These are phyloP conservation scores for Venturia canescens DNA, from an alignment of 1,140 invertebrate genomes.

Conservation along the genomic window DNA sequence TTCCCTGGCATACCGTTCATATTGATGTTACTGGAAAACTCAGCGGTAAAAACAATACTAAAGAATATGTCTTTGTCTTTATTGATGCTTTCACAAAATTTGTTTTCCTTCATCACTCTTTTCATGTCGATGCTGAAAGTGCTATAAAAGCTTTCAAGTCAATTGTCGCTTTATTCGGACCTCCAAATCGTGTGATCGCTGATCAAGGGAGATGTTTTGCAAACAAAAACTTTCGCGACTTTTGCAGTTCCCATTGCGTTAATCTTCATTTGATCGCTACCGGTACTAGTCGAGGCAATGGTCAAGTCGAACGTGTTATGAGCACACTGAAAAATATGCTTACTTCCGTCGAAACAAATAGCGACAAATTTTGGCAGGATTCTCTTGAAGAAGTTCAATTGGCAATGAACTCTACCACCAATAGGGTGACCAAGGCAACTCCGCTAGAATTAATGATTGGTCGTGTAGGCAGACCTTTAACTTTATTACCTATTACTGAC, in stretches of 20 bases:
- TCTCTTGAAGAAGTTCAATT: too few relatives aligned
- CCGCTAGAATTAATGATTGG: too few relatives aligned
- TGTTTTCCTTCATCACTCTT: too few relatives aligned
- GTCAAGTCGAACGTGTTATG: slow-evolving; percentile 64
- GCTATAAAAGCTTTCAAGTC: too few relatives aligned
- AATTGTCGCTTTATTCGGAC: too few relatives aligned
- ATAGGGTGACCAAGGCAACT: too few relatives aligned
- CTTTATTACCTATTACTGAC: too few relatives aligned
- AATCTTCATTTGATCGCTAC: slow-evolving; percentile 44
- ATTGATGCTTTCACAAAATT: slow-evolving; percentile 40
- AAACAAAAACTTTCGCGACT: slow-evolving; percentile 60
- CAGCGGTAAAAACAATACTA: slow-evolving; percentile 45
- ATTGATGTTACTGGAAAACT: slow-evolving; percentile 44
- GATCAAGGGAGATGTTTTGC: slow-evolving; percentile 66
- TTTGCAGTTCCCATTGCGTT: slow-evolving; percentile 56
- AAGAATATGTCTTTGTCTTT: slow-evolving; percentile 61
- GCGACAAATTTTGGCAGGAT: too few relatives aligned
- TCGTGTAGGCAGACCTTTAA: too few relatives aligned
- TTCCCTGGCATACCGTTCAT: slow-evolving; percentile 64
- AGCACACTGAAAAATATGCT: slow-evolving; percentile 61
- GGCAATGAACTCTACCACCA: too few relatives aligned
- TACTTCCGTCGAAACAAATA: slow-evolving; percentile 56
- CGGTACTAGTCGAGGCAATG: slow-evolving; percentile 44
- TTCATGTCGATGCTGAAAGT: too few relatives aligned
- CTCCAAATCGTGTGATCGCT: slow-evolving; percentile 58